phyloP scores from a whole-genome alignment of 2,797 vertebrate species.

The Lithobates sylvaticus region DNA sequence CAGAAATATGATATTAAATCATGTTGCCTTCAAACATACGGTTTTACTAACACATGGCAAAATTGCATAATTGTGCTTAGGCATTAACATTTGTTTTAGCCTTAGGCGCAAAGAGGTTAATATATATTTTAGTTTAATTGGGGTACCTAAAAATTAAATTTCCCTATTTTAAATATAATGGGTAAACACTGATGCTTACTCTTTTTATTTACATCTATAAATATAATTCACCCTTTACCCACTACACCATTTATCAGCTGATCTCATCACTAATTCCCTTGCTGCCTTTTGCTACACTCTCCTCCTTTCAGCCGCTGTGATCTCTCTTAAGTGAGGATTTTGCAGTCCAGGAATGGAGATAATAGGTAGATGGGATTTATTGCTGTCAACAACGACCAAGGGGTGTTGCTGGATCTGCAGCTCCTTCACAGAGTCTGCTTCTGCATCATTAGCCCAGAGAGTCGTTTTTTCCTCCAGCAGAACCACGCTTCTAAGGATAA shows the following conservation, averaged over 20 bases:
- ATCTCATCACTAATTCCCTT: constrained; percentile 4
- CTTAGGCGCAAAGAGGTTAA: too few relatives aligned
- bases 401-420: constrained; percentile 54
- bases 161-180: too few relatives aligned
- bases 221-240: background rate
- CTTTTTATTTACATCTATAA: background rate
- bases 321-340: constrained; percentile 43
- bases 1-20: too few relatives aligned
- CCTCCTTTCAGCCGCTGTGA: constrained; percentile 27
- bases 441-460: constrained; percentile 57
- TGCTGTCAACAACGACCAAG: constrained; percentile 50
- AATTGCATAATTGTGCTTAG: too few relatives aligned
- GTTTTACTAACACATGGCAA: too few relatives aligned
- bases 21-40: too few relatives aligned
- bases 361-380: constrained; percentile 59
- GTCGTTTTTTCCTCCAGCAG: constrained; percentile 44
- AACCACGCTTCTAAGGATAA: constrained; percentile 47
- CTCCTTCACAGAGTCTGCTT: constrained; percentile 47
- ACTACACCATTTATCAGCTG: constrained; percentile 7
- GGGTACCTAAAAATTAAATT: too few relatives aligned
- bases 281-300: background rate
- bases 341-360: constrained; percentile 40
- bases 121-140: too few relatives aligned
- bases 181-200: background rate
- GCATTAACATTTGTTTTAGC: too few relatives aligned